Evolutionary conservation across 2,888 invertebrate genomes (phyloP).

Genomic region (Panzeria rudis): DNA sequence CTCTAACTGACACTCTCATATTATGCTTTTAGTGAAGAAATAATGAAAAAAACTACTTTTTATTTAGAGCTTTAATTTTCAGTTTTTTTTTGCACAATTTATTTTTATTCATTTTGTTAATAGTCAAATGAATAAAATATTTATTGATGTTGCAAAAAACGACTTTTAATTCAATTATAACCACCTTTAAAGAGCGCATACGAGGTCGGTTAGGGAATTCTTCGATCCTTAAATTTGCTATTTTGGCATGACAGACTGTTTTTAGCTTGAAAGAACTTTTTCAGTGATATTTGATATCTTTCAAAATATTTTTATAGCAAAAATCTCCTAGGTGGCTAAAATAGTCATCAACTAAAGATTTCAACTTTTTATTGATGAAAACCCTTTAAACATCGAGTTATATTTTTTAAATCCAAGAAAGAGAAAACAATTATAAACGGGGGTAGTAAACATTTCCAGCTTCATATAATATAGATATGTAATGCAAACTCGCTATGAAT

Average conservation of each 20-base stretch:
- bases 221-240: not conserved
- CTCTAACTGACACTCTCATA: not conserved
- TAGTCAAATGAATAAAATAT: slow-evolving; percentile 2
- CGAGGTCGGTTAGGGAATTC: not conserved
- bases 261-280: not conserved
- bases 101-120: not conserved
- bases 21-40: not conserved
- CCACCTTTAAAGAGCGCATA: slow-evolving; percentile 1
- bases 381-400: no score
- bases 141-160: slow-evolving; percentile 22
- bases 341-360: no score
- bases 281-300: no score
- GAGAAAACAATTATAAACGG: no score
- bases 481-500: no score
- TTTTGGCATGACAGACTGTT: not conserved
- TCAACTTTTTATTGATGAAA: no score
- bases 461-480: no score
- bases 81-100: not conserved
- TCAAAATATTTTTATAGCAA: no score
- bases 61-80: not conserved
- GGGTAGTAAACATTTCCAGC: no score
- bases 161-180: slow-evolving; percentile 31
- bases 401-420: no score
- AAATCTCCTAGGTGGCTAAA: no score
- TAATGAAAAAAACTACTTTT: not conserved